Percentiles rank a stretch among this genome's conserved stretches.
Evolutionary conservation across 2,797 vertebrate genomes (phyloP).

Genomic region (Rousettus madagascariensis): DNA sequence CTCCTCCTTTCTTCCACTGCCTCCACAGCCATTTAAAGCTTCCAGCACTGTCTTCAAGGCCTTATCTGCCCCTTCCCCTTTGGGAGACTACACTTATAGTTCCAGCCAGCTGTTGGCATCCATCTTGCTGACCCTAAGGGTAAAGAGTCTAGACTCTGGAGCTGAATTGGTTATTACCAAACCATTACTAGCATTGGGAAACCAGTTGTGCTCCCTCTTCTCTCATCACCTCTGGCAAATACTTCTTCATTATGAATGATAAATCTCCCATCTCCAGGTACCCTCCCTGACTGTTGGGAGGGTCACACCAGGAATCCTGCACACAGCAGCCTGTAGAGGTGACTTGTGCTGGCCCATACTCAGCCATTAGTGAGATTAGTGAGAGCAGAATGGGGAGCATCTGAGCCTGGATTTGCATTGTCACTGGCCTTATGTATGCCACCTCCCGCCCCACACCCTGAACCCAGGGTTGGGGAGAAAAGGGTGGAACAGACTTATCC

Average conservation of each 20-base stretch:
- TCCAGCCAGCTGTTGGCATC: background rate
- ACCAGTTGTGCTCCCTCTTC: background rate
- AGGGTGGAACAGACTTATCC: background rate
- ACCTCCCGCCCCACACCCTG: background rate
- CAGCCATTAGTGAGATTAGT: background rate
- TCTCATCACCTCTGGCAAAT: background rate
- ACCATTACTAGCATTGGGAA: slow-evolving; percentile 40
- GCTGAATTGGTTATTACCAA: background rate
- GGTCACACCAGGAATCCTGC: background rate
- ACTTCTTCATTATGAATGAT: slow-evolving; percentile 30
- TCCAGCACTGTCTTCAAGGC: background rate
- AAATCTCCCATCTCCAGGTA: background rate
- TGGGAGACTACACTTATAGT: background rate
- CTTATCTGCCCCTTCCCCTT: background rate
- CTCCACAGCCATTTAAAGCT: background rate
- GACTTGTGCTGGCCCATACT: background rate
- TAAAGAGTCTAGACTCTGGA: background rate
- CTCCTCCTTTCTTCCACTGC: background rate
- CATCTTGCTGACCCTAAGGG: background rate
- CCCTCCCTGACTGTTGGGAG: background rate
- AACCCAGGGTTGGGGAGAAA: background rate
- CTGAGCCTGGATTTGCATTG: background rate
- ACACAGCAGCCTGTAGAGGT: background rate
- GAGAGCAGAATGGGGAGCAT: background rate
- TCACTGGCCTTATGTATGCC: background rate